Base-by-base conservation (phyloP, 1,140 invertebrate species). In the Cydia splendana region DNA sequence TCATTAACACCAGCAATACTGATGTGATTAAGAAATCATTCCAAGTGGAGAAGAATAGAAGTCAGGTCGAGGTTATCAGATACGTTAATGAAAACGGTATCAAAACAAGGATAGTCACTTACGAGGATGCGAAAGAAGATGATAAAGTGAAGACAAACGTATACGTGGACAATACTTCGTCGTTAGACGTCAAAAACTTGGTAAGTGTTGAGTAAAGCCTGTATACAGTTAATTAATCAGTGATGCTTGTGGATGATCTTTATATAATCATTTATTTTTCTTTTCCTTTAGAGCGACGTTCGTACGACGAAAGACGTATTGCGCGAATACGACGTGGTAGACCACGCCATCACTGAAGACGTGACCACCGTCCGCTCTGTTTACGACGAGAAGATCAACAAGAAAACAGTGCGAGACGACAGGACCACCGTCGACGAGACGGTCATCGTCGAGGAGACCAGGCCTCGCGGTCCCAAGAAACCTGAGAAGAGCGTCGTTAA, bases 31-130 rank as follows among this genome's bases (percentile, higher is more conserved):
- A 91, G 79, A 92, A 93, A 76, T 85, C 93, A 53, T 94, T 91
- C 84, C 90, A 93, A 80, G 81, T 94, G 1, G 93, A 93, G 71
- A 93, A 93, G 81, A 91, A 88, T 13, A 90, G 87, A 76, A 94
- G 92, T 81, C 93, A 93, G 85, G 86, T 94, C 69, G 93, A 94
- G 82, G 93, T 94, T 6, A 91, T 91, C 12, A 87, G 89, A 57
- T 94, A 94, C 75, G 90, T 93, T 20, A 94, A 91, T 28, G 91
- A 94, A 82, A 94, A 94, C 81, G 93, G 93, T n/a, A 86, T 94
- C 65, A 93, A 89, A 7, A 92, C 89, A 34, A 94, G 93, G 82
- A 85, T 89, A 80, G 93, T 93, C 34, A 94, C 93, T 45, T 94
- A 93, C 65, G 93, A 93, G 84, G 93, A 94, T 80, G 89, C 91